Conservation (phyloP, 2,888 invertebrate genomes). For the Zaprionus obscuricornis region DNA sequence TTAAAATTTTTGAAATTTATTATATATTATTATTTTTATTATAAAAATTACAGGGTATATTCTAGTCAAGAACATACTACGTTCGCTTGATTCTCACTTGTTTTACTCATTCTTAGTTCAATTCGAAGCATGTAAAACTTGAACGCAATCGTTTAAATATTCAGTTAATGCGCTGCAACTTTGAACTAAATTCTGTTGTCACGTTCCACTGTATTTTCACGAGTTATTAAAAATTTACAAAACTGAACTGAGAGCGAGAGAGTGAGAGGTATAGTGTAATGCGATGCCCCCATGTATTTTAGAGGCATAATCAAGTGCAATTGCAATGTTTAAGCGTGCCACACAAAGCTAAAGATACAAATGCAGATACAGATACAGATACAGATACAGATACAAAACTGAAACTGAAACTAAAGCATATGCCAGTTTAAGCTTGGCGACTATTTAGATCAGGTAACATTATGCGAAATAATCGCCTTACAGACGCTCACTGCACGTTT, state of each 20-base stretch:
- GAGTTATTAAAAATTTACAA: slow-evolving; percentile 64
- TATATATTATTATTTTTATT: too few relatives aligned
- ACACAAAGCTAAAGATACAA: slow-evolving; percentile 36
- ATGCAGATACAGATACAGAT: slow-evolving; percentile 19
- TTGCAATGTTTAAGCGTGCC: slow-evolving; percentile 41
- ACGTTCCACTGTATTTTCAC: slow-evolving; percentile 64
- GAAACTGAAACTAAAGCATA: slow-evolving; percentile 12
- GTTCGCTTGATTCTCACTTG: too few relatives aligned
- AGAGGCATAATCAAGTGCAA: slow-evolving; percentile 55
- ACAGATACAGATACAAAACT: background rate
- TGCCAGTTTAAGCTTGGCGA: slow-evolving; percentile 36
- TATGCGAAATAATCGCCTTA: slow-evolving; percentile 60
- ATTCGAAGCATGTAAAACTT: too few relatives aligned
- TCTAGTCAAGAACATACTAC: too few relatives aligned
- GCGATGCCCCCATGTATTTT: slow-evolving; percentile 27
- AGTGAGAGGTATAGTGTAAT: too few relatives aligned
- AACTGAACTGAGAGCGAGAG: too few relatives aligned
- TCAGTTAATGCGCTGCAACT: slow-evolving; percentile 2
- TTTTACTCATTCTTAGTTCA: too few relatives aligned
- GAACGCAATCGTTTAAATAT: too few relatives aligned
- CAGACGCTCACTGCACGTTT: slow-evolving; percentile 65
- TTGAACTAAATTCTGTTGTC: slow-evolving; percentile 38
- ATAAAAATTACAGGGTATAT: too few relatives aligned
- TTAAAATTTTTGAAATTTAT: too few relatives aligned
- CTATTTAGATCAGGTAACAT: slow-evolving; percentile 65